Base-by-base conservation (phyloP, 2,888 invertebrate genomes). In the Opisthograptis luteolata region DNA sequence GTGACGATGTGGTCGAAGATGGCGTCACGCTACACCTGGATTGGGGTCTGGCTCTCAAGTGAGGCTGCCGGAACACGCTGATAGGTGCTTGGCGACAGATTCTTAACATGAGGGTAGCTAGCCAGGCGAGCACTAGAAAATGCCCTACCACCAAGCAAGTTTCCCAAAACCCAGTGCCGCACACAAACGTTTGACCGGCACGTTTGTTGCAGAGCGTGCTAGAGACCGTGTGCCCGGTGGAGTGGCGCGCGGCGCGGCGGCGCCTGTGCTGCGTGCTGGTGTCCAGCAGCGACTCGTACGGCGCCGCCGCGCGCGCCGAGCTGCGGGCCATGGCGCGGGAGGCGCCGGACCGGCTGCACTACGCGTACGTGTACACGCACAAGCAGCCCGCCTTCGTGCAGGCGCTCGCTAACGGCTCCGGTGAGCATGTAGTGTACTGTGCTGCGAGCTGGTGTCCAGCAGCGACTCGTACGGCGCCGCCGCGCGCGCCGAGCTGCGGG, bases 351-450 rank as follows among this genome's bases (percentile, higher is more conserved):
- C 92, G 96, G 44, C 95, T 97, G 44, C 93, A 95, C 48, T 98
- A 97, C 84, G 95, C 96, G 1, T 98, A 98, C 76, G 93, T 98
- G 52, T 98, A 95, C 73, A 93, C 94, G 79, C 97, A 97, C 76
- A 92, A 93, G 56, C 98, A 98, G 87, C 92, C 93, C 1, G 95
- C 94, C 63, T 97, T 98, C 84, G 93, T 98, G 13, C 94, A 94
- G 57, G 94, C 95, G 15, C 87, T 96, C 27, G 93, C 94, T 10
- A 91, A 86, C 20, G 85, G 84, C 0, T 81, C 92, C 30, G 92
- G 93, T 92, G 46, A 67, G 71, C 4, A n/a, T n/a, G n/a, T n/a
- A n/a, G n/a, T n/a, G n/a, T n/a, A n/a, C 96, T 42, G 93, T 98
- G 72, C 91, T 98, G 64, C 93, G 98, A 62, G 95, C 95, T 41